phyloP scores from a whole-genome alignment of 2,113 vertebrate species.

The Psittacus erithacus region DNA sequence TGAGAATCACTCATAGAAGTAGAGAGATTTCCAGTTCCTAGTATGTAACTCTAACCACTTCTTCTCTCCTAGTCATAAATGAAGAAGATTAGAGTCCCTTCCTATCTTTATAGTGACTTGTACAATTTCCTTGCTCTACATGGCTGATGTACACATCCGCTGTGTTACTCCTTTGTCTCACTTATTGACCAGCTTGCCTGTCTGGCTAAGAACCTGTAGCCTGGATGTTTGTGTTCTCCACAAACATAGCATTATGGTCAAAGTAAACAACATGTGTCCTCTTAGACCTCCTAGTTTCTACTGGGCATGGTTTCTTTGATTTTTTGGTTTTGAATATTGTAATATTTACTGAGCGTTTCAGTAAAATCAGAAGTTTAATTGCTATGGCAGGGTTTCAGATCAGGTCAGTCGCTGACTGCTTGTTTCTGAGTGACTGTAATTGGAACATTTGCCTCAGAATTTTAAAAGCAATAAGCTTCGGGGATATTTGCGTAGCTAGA shows the following conservation, averaged over 20 bases:
- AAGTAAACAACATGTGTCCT: background rate
- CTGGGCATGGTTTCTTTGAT: background rate
- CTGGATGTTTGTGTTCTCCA: background rate
- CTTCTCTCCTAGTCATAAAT: background rate
- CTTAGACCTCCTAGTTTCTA: background rate
- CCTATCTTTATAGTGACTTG: background rate
- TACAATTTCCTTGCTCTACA: background rate
- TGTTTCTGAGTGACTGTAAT: background rate
- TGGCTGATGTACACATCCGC: background rate
- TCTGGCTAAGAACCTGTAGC: background rate
- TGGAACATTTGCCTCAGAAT: background rate
- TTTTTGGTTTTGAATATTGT: background rate
- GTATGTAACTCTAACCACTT: background rate
- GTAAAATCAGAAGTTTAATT: background rate
- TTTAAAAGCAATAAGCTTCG: background rate
- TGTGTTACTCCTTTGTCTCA: fast-evolving
- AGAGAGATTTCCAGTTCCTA: background rate
- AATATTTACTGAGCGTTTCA: background rate
- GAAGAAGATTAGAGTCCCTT: background rate
- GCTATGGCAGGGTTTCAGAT: background rate
- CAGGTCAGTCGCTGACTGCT: background rate
- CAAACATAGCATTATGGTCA: background rate
- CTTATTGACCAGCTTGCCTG: too few species aligned
- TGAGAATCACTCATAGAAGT: background rate
- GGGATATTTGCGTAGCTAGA: background rate